Conservation (phyloP, 2,797 vertebrate genomes). For the Odontamblyopus rebecca region DNA sequence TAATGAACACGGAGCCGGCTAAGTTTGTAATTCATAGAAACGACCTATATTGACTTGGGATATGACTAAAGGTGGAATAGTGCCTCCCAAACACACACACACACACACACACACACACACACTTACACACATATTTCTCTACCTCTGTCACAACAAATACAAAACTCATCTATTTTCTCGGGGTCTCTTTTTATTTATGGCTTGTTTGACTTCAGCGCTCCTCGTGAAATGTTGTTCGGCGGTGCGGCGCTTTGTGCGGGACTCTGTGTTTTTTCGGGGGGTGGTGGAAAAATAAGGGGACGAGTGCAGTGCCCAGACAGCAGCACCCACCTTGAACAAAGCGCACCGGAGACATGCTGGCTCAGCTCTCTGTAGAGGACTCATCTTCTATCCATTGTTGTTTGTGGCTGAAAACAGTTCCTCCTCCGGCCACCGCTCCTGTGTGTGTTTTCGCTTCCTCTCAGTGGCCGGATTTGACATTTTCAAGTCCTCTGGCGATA, state of each 20-base stretch:
- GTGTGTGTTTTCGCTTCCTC: constrained; percentile 39
- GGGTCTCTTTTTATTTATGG: constrained; percentile 54
- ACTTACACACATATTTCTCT: neutral
- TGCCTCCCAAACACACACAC: constrained; percentile 24
- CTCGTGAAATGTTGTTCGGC: constrained; percentile 38
- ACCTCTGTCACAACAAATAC: constrained; percentile 36
- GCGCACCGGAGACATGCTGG: constrained; percentile 36
- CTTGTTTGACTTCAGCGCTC: constrained; percentile 55
- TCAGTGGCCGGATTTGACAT: neutral
- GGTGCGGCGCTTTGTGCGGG: constrained; percentile 27
- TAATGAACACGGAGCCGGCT: constrained; percentile 58
- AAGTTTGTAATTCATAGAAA: constrained; percentile 69
- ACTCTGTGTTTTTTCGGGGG: constrained; percentile 15
- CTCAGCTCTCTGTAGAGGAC: constrained; percentile 44
- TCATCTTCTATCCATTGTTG: constrained; percentile 39
- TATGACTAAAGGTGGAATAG: constrained; percentile 48
- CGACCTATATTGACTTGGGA: constrained; percentile 47
- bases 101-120: constrained; percentile 7
- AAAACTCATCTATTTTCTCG: constrained; percentile 55
- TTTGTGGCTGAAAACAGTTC: constrained; percentile 37
- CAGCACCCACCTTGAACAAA: constrained; percentile 49
- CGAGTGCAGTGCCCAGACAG: neutral
- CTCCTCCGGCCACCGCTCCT: constrained; percentile 19
- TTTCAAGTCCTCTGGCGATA: neutral
- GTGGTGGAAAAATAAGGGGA: constrained; percentile 5